Evolutionary conservation across 2,888 invertebrate species (phyloP).

Genomic region (Brenthis ino): DNA sequence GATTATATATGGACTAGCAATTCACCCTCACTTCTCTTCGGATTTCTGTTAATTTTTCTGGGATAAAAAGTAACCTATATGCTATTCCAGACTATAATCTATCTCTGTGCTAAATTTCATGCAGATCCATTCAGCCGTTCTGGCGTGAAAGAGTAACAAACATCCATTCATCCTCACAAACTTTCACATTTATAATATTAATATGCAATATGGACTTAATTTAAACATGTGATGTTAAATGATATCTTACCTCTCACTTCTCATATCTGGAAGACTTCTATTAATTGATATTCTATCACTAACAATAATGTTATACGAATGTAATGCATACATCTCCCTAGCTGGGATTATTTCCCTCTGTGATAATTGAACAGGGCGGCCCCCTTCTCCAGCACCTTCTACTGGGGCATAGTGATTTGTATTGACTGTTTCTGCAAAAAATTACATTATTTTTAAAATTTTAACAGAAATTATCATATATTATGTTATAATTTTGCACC

Average conservation of each 20-base stretch:
- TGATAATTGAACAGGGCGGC: slow-evolving; percentile 89
- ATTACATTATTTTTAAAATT: neutral
- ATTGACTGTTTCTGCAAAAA: slow-evolving; percentile 85
- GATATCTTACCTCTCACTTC: slow-evolving; percentile 86
- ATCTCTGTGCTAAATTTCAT: no score
- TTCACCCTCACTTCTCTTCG: no score
- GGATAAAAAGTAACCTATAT: no score
- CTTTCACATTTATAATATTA: neutral
- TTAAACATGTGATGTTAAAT: slow-evolving; percentile 17
- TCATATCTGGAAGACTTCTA: slow-evolving; percentile 91
- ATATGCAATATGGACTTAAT: neutral
- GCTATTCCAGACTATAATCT: no score
- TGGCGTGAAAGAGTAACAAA: no score
- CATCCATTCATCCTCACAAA: no score
- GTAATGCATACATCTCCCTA: slow-evolving; percentile 90
- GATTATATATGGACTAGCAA: no score
- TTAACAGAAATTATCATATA: neutral
- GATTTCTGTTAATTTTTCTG: no score
- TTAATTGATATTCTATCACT: slow-evolving; percentile 94
- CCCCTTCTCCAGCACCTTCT: slow-evolving; percentile 88
- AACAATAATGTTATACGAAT: slow-evolving; percentile 93
- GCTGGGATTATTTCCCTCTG: slow-evolving; percentile 88
- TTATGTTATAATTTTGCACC: no score
- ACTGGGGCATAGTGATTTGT: slow-evolving; percentile 90
- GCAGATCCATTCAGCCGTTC: no score